These are phyloP conservation scores for Microctonus hyperodae DNA, from an alignment of 2,888 invertebrate genomes.

Conservation along the genomic window DNA sequence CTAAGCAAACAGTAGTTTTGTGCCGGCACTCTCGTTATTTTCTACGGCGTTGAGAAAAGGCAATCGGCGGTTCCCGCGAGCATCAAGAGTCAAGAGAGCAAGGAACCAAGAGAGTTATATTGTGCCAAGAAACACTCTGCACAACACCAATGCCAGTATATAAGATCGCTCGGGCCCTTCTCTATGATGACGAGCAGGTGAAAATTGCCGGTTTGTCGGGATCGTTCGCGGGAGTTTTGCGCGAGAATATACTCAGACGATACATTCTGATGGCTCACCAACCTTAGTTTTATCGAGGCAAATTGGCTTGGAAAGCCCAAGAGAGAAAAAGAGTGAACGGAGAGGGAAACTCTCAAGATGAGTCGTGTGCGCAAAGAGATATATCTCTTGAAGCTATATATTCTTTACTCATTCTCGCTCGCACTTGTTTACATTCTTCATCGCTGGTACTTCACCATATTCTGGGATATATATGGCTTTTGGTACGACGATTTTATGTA, in stretches of 20 bases:
- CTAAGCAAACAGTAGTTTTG: slow-evolving; percentile 61
- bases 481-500: neutral
- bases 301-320: slow-evolving; percentile 54
- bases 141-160: slow-evolving; percentile 1
- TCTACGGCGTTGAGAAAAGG: slow-evolving; percentile 40
- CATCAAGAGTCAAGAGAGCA: slow-evolving; percentile 29
- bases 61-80: slow-evolving; percentile 37
- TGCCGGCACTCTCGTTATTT: slow-evolving; percentile 38
- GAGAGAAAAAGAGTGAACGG: too few species aligned
- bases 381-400: slow-evolving; percentile 1
- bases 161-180: slow-evolving; percentile 22
- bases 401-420: slow-evolving; percentile 21
- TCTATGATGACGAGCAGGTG: slow-evolving; percentile 45
- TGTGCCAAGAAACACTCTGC: neutral
- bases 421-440: slow-evolving; percentile 21
- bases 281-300: slow-evolving; percentile 54
- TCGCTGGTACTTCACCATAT: neutral
- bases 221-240: slow-evolving; percentile 22
- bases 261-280: slow-evolving; percentile 19
- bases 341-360: slow-evolving; percentile 23
- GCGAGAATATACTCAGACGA: slow-evolving; percentile 7
- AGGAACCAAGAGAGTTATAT: slow-evolving; percentile 13
- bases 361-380: slow-evolving; percentile 28
- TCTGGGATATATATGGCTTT: neutral
- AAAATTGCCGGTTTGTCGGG: slow-evolving; percentile 47